These are phyloP conservation scores for Tinea pellionella DNA, from an alignment of 2,888 invertebrate genomes.

Conservation along the genomic window DNA sequence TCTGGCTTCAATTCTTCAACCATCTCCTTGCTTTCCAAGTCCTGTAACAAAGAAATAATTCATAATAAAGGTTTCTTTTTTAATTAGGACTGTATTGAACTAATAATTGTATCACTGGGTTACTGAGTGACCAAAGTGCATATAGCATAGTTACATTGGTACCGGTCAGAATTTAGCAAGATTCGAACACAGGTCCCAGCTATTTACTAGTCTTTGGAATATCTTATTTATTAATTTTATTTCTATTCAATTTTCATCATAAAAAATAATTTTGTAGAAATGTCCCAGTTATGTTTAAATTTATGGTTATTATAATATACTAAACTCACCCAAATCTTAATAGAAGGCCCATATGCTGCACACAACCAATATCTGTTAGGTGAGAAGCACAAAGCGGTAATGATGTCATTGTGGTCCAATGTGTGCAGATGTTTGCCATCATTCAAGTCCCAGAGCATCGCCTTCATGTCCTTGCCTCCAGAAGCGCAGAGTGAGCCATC, in stretches of 20 bases:
- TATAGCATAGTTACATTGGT: no score
- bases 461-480: slow-evolving; percentile 99
- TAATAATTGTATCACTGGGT: no score
- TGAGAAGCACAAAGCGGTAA: slow-evolving; percentile 98
- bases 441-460: slow-evolving; percentile 99
- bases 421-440: slow-evolving; percentile 99
- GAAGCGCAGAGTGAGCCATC: slow-evolving; percentile 99
- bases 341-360: slow-evolving; percentile 97
- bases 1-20: slow-evolving; percentile 99
- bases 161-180: no score
- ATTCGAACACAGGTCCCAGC: no score
- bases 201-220: no score
- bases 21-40: slow-evolving; percentile 99
- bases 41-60: slow-evolving; percentile 58
- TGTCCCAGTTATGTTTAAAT: no score
- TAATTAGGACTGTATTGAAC: no score
- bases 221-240: no score
- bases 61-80: slow-evolving; percentile 11
- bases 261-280: no score
- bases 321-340: slow-evolving; percentile 93
- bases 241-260: no score
- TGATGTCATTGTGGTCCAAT: slow-evolving; percentile 97
- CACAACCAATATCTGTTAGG: slow-evolving; percentile 99
- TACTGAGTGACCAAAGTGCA: no score
- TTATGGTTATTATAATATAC: no score